phyloP scores from a whole-genome alignment of 2,888 invertebrate species.

The Drosophila rellima region DNA sequence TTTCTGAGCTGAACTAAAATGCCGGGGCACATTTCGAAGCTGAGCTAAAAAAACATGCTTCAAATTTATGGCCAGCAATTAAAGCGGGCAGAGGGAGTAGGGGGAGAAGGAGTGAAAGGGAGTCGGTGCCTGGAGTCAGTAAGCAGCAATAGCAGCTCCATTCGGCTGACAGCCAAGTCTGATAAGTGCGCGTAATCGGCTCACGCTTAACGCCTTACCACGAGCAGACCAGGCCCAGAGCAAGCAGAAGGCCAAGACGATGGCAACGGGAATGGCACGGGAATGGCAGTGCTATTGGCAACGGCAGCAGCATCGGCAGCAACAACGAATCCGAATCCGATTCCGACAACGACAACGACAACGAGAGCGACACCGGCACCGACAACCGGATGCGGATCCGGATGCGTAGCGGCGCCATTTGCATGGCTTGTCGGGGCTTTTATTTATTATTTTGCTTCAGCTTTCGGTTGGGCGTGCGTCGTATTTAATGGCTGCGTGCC shows the following conservation, averaged over 20 bases:
- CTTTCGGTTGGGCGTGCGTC: constrained; percentile 36
- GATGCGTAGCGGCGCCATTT: constrained; percentile 64
- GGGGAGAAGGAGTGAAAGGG: constrained; percentile 1
- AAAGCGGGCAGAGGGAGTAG: constrained; percentile 35
- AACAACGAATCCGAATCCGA: constrained; percentile 13
- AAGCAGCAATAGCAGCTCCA: constrained; percentile 43
- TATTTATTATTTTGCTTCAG: constrained; percentile 64
- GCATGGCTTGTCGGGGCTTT: constrained; percentile 58
- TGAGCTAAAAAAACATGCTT: constrained; percentile 30
- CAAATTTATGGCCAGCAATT: constrained; percentile 74
- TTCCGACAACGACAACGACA: not conserved
- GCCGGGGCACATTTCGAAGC: constrained; percentile 26
- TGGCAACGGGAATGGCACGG: constrained; percentile 9
- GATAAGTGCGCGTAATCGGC: constrained; percentile 79
- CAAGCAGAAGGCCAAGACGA: constrained; percentile 9
- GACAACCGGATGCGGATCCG: constrained; percentile 59
- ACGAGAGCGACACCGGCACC: constrained; percentile 15
- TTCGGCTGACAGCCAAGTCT: constrained; percentile 44
- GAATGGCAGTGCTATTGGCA: constrained; percentile 31
- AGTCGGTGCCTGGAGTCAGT: constrained; percentile 30
- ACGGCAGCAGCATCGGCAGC: constrained; percentile 11
- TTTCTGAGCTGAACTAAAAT: constrained; percentile 15
- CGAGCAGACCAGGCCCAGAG: constrained; percentile 7
- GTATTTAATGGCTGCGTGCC: constrained; percentile 65
- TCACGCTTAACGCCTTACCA: constrained; percentile 72